Base-by-base conservation (phyloP, 2,888 invertebrate species). In the Cephalotes varians region DNA sequence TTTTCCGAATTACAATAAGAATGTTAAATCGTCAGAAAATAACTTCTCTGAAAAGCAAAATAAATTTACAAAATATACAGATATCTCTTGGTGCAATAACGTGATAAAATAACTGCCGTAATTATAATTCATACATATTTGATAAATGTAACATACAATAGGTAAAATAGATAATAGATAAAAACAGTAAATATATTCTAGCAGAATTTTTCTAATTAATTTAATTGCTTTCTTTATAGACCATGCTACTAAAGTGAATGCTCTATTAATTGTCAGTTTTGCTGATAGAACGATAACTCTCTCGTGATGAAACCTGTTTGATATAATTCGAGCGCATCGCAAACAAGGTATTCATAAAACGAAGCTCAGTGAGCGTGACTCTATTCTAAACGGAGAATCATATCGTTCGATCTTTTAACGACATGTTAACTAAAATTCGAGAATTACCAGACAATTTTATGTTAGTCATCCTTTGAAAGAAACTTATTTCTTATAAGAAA, bases 201-300 rank as follows among this genome's bases (percentile, higher is more conserved):
- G 3, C 3, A n/a, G 18, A 60, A 1, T 31, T 15, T 73, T 21
- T 73, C n/a, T 40, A 47, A 18, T 54, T 21, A 34, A 73, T 47
- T 28, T 28, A 28, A 58, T 56, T 44, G 34, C 2, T 62, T 31
- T 60, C 6, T 47, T 62, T 40, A 10, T 28, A 40, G 1, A 2
- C 6, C 6, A 18, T 25, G 4, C 12, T 37, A 62, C 62, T 74
- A 49, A 72, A 34, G 64, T 25, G 34, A 37, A 1, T 37, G 12
- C 1, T n/a, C n/a, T 10, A 73, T 21, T 62, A 49, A 49, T 18
- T 49, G 34, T 25, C n/a, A 18, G 31, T 34, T 64, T 74, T 49
- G 74, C 74, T 64, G 73, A 74, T 62, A 18, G 62, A 31, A 72
- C 40, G 15, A 73, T 21, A 64, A 74, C 49, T 74, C 25, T 62